A percentile compares a stretch with the other conserved stretches of the same genome.
These are phyloP conservation scores for Taxidea taxus DNA, from an alignment of 2,113 vertebrate genomes.

Conservation along the genomic window DNA sequence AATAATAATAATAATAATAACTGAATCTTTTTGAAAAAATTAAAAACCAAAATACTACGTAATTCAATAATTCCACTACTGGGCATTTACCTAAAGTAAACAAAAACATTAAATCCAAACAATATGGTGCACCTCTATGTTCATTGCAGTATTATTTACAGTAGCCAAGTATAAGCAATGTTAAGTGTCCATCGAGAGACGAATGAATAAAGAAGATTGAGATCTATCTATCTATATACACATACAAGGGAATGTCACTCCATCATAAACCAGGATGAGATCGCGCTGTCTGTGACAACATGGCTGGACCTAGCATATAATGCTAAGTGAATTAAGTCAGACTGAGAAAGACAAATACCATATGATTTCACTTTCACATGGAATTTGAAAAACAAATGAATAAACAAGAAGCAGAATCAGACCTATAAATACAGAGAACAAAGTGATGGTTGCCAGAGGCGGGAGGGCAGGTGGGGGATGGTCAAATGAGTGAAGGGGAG, in stretches of 20 bases:
- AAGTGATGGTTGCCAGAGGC: background rate
- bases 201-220: background rate
- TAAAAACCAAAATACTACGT: background rate
- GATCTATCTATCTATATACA: background rate
- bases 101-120: background rate
- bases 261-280: background rate
- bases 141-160: background rate
- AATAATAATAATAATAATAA: background rate
- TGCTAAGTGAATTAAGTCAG: background rate
- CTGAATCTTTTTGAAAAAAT: background rate
- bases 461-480: background rate
- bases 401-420: background rate
- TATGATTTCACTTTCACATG: background rate
- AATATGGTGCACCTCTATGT: background rate
- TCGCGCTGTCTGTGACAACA: background rate
- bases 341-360: background rate
- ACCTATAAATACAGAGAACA: background rate
- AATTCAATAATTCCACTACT: background rate
- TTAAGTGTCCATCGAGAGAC: background rate
- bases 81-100: background rate
- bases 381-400: background rate
- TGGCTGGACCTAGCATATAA: background rate
- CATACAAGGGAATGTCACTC: background rate
- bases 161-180: background rate
- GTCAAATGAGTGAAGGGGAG: background rate